Base-by-base conservation (phyloP, 2,797 vertebrate genomes). In the Pangasius sanitwongsei region DNA sequence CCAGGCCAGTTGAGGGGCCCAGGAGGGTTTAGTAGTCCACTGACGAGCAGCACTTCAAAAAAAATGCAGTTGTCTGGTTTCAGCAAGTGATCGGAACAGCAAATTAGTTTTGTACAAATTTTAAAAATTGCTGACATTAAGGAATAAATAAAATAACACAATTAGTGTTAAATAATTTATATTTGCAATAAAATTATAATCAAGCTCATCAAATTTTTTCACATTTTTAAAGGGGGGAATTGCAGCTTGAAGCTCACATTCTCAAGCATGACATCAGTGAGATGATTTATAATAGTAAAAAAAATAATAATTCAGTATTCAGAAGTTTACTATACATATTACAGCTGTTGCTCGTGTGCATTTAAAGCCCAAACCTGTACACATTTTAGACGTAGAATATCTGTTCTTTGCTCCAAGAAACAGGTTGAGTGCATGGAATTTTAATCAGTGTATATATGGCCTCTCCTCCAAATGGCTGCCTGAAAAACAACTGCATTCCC, bases 341-440 rank as follows among this genome's bases (percentile, higher is more conserved):
- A 5, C 23, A 57, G 74, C 75, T 53, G 25, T 28, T n/a, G 16
- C 28, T 34, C 7, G 3, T 55, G 50, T 53, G 6, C 78, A 12
- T 37, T 81, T 78, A 78, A 31, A 44, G 9, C 9, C 48, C 18
- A 48, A 78, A 37, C 1, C 55, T 37, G 37, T 63, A 25, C 11
- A 48, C 25, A 16, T n/a, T 63, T 83, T 5, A 44, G 23, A 83
- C 0, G 0, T 2, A 83, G 25, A 63, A 31, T 70, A 28, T 70
- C 63, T n/a, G n/a, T 31, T 82, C 50, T 25, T 77, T 18, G 41
- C 57, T 63, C 28, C 55, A 88, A 93, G 92, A 61, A 20, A 82
- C 88, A 65, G 92, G 90, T 93, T 90, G 94, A n/a, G 89, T 53
- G 87, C 20, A 55, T 91, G 86, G 91, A 93, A 93, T 94, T 90